Percentiles rank a stretch among this genome's conserved stretches.
phyloP scores from a whole-genome alignment of 2,888 invertebrate species.

The Lepidochitona cinerea region DNA sequence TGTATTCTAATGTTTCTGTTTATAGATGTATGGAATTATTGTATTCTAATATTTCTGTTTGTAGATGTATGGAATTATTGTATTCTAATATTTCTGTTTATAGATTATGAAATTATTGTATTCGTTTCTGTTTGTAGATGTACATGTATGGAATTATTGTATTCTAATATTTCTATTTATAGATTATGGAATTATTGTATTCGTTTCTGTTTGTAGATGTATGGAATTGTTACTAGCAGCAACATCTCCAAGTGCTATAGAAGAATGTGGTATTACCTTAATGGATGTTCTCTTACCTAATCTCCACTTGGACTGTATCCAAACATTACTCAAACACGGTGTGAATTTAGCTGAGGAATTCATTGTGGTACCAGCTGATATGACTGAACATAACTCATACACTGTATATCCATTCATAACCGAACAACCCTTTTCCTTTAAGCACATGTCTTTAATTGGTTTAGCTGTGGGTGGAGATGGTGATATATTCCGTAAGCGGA shows the following conservation, averaged over 20 bases:
- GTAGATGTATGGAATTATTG: no score
- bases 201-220: conserved; percentile 40
- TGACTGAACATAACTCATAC: conserved; percentile 19
- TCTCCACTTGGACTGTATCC: not conserved
- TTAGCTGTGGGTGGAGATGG: conserved; percentile 28
- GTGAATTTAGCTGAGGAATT: not conserved
- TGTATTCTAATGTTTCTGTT: no score
- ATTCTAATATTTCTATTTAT: not conserved
- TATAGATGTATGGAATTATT: no score
- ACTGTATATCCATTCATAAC: not conserved
- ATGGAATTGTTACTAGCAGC: conserved; percentile 46
- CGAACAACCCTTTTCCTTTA: not conserved
- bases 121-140: no score
- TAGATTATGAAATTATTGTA: no score
- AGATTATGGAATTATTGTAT: not conserved
- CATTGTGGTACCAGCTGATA: conserved; percentile 23
- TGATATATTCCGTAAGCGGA: conserved; percentile 30
- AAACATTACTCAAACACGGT: not conserved
- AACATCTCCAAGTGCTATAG: conserved; percentile 36
- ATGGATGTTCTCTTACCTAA: not conserved
- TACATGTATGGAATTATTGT: not conserved
- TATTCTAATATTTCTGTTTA: no score
- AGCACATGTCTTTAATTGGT: conserved; percentile 5
- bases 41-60: no score
- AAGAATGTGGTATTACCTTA: not conserved